Evolutionary conservation across 2,113 vertebrate species (phyloP), one percentile per base, ranked within the genome.

Genomic region (Isurus oxyrinchus): DNA sequence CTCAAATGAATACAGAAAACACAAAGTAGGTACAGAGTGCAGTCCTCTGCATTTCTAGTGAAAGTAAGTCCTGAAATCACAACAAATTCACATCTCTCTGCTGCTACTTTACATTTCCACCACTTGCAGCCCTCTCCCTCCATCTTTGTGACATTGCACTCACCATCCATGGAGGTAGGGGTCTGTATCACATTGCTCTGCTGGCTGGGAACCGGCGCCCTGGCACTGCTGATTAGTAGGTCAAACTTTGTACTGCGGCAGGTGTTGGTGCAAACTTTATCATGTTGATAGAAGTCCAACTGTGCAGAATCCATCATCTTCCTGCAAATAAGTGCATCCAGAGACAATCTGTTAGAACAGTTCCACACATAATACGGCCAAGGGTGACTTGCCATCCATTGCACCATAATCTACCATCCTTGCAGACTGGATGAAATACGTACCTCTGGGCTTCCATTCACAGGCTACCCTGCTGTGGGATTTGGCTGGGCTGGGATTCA

Each of bases 251-350:
- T 99, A 97, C 99, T 99, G 97, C 99, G 98, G 97, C 99, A 99
- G 93, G 99, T 99, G 98, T 99, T 99, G 97, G 99, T 99, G 97
- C 99, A 99, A 95, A 99, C 98, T 7, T 98, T 98, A 97, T 99
- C 98, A 0, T 99, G 99, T 96, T 99, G 99, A 97, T 99, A 99
- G 97, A 99, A 99, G 97, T 99, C 99, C 63, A 99, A 99, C 97
- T 99, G 99, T 87, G 99, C 99, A 0, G 98, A 99, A 97, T 99
- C 99, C 99, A 99, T 99, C 99, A 99, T 99, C 97, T 99, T 99
- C 97, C 99, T 99, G 97, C 96, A 57, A 87, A 55, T 90, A 97
- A 97, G 96, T 97, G 19, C 31, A 76, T 96, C 49, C 96, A 96
- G 1, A 96, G 55, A 97, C 5, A 87, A 35, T 40, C 84, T 1